Evolutionary conservation across 2,888 invertebrate species (phyloP), one percentile per base, ranked within the genome.

Genomic region (Heliconius sara): DNA sequence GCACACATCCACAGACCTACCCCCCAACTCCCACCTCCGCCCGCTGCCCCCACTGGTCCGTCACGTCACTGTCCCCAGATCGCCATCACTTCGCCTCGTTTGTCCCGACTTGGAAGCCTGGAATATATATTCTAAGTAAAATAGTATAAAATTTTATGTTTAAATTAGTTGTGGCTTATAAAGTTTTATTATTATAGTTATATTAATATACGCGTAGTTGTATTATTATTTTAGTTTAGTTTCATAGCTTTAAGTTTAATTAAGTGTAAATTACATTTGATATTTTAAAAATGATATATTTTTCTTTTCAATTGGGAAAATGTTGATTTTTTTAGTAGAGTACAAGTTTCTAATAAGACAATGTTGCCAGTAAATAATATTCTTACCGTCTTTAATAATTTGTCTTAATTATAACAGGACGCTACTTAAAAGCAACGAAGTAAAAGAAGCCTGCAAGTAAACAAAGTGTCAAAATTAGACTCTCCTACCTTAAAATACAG

Each of bases 21-120:
- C 91, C 92, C 92, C 93, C 93, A 93, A 93, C 93, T 93, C 93
- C 91, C 92, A 91, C 83, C 88, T 88, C 86, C 90, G 91, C 91
- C 73, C 90, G n/a, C 60, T 22, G 91, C 85, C 81, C 77, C 85
- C 83, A 81, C 85, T 85, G 85, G 87, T 86, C 86, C 88, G 94
- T 95, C 94, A 93, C 94, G 94, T 95, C 95, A 95, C 93, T 94
- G 94, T 94, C 94, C 92, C 90, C 85, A 89, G 88, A 90, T 91
- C 92, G 91, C 91, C 92, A 90, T 92, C 91, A 91, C 91, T 91
- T 88, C 89, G 88, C 91, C 91, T 93, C 93, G 94, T 93, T 93
- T 92, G 92, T 92, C 91, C 91, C 90, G 90, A 85, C 89, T 91
- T 91, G 90, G 92, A 91, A 90, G 91, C 90, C 91, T 90, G 89